These are phyloP conservation scores for Eupeodes corollae DNA, from an alignment of 1,140 invertebrate genomes.

Conservation along the genomic window DNA sequence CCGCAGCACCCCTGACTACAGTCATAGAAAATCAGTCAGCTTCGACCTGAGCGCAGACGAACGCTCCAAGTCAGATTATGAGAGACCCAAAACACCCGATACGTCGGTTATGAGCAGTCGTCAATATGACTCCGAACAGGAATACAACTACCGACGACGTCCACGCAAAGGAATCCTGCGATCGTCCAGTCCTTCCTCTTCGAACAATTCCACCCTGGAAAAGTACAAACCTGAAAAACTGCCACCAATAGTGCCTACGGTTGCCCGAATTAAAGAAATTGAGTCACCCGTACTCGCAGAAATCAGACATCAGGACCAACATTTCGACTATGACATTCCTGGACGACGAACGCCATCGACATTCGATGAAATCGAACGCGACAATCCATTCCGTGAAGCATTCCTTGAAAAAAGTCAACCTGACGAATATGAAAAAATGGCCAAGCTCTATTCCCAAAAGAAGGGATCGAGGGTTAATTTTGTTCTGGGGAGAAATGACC, in stretches of 20 bases:
- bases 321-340: slow-evolving; percentile 7
- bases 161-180: slow-evolving; percentile 31
- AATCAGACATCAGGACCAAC: background rate
- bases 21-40: slow-evolving; percentile 33
- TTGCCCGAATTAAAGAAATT: slow-evolving; percentile 27
- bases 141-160: slow-evolving; percentile 15
- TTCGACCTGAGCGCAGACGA: slow-evolving; percentile 36
- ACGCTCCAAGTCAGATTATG: slow-evolving; percentile 29
- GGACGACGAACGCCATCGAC: background rate
- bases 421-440: slow-evolving; percentile 29
- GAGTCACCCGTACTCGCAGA: slow-evolving; percentile 20
- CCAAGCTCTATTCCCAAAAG: slow-evolving; percentile 19
- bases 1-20: slow-evolving; percentile 25
- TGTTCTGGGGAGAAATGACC: slow-evolving; percentile 15
- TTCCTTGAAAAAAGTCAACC: slow-evolving; percentile 4
- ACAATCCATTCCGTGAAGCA: slow-evolving; percentile 31
- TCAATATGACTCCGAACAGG: slow-evolving; percentile 33
- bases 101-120: slow-evolving; percentile 7
- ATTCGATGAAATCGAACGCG: slow-evolving; percentile 22
- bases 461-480: slow-evolving; percentile 24
- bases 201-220: slow-evolving; percentile 19
- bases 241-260: slow-evolving; percentile 21
- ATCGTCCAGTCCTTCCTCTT: slow-evolving; percentile 25
- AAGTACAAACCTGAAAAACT: slow-evolving; percentile 14
- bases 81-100: slow-evolving; percentile 30